Evolutionary conservation across 2,888 invertebrate genomes (phyloP), one percentile per base, ranked within the genome.

Genomic region (Cantharis rustica): DNA sequence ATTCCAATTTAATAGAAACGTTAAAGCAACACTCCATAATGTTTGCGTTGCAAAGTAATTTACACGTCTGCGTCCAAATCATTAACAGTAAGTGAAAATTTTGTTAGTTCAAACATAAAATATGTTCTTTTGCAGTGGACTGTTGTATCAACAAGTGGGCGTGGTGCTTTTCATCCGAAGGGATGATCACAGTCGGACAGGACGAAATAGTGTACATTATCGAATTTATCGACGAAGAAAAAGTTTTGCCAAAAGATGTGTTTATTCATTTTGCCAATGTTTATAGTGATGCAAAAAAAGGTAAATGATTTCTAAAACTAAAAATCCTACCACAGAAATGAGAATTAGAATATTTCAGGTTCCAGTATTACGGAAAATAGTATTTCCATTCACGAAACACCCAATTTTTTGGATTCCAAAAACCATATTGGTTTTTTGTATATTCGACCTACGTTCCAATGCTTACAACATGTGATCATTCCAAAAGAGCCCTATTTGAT

Each of bases 401-500:
- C 89, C 26, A 89, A 90, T 82, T 91, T 95, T 81, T 87, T 95
- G 76, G 93, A 92, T 66, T 93, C 93, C 0, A 91, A 92, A 64
- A 94, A 94, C 79, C 94, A 94, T 83, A 93, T 94, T 11, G 96
- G 96, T 62, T 95, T 96, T 87, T 90, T 96, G n/a, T 96, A 93
- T 83, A 92, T 96, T 79, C 90, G 94, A 75, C 93, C 95, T 23
- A 93, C 94, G 13, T 93, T 94, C 87, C 96, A 96, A 86, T 96
- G 96, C 87, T 88, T 95, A 79, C 93, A 94, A 83, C 93, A 94
- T 84, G 89, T 96, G 11, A 89, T 92, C 70, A 87, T 94, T 80
- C 96, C 96, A 0, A 90, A 92, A 61, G 90, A 92, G 78, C 95
- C 95, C 0, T 96, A 92, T 85, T 88, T 96, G 69, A 92, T 96